A percentile compares a stretch with the other conserved stretches of the same genome.
These are phyloP conservation scores for Phrynocephalus guinanensis DNA, from an alignment of 2,797 vertebrate species.

Conservation along the genomic window DNA sequence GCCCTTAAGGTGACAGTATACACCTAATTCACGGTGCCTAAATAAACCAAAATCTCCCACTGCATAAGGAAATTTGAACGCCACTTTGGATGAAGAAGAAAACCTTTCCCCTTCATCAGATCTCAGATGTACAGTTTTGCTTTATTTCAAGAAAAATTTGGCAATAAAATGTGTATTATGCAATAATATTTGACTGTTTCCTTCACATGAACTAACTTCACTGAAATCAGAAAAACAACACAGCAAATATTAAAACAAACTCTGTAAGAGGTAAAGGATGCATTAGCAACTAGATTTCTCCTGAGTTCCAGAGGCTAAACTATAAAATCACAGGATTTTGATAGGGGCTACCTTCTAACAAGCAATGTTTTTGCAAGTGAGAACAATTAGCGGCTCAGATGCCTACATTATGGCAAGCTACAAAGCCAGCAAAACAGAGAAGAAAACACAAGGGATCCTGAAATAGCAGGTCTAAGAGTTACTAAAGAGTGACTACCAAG, in stretches of 20 bases:
- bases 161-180: not conserved
- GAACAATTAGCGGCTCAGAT: conserved; percentile 58
- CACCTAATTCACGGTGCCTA: not conserved
- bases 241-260: not conserved
- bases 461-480: conserved; percentile 56
- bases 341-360: not conserved
- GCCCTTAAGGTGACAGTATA: not conserved
- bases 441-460: not conserved
- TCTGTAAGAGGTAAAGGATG: not conserved
- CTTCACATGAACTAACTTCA: not conserved
- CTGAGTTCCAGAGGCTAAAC: conserved; percentile 10
- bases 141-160: not conserved
- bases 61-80: not conserved
- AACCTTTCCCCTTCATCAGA: not conserved
- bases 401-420: conserved; percentile 35
- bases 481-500: conserved; percentile 6
- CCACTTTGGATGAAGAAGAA: not conserved
- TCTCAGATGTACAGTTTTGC: not conserved
- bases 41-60: not conserved
- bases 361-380: conserved; percentile 68
- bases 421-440: conserved; percentile 24
- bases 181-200: not conserved
- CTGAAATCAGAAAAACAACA: conserved; percentile 23
- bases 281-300: conserved; percentile 13
- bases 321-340: not conserved